Evolutionary conservation across 1,140 invertebrate genomes (phyloP).

Genomic region (Diorhabda carinulata): DNA sequence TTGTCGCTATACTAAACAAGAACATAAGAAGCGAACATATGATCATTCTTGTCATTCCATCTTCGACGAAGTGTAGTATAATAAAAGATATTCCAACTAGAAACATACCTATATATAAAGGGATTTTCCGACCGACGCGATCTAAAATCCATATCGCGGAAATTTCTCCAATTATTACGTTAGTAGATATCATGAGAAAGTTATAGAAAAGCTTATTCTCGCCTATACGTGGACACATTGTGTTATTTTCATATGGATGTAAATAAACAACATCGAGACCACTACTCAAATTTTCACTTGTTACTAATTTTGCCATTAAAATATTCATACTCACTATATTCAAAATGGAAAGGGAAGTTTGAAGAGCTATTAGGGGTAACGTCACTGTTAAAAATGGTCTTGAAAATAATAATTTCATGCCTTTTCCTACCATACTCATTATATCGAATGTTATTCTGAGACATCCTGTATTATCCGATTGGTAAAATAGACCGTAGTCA

Average conservation of each 20-base stretch:
- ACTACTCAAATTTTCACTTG: not conserved
- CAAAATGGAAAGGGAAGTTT: conserved; percentile 15
- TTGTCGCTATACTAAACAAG: not conserved
- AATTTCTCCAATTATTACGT: conserved; percentile 12
- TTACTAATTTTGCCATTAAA: conserved; percentile 15
- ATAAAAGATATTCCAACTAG: conserved; percentile 13
- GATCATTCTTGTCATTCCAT: conserved; percentile 10
- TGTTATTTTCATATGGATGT: not conserved
- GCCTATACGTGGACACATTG: conserved; percentile 9
- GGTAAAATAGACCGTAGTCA: conserved; percentile 10
- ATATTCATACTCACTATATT: conserved; percentile 14
- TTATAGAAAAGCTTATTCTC: conserved; percentile 13
- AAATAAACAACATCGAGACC: conserved; percentile 7
- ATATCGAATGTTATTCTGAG: not conserved
- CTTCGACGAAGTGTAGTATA: conserved; percentile 14
- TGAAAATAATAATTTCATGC: conserved; percentile 17
- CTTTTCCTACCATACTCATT: conserved; percentile 7
- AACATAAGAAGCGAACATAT: conserved; percentile 8
- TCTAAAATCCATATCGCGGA: conserved; percentile 17
- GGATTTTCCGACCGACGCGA: conserved; percentile 13
- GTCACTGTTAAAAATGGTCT: conserved; percentile 7
- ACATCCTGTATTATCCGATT: not conserved
- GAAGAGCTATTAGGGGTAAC: conserved; percentile 6
- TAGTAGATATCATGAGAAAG: conserved; percentile 9
- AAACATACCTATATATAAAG: conserved; percentile 6